These are phyloP conservation scores for Pica pica DNA, from an alignment of 2,113 vertebrate species.

Conservation along the genomic window DNA sequence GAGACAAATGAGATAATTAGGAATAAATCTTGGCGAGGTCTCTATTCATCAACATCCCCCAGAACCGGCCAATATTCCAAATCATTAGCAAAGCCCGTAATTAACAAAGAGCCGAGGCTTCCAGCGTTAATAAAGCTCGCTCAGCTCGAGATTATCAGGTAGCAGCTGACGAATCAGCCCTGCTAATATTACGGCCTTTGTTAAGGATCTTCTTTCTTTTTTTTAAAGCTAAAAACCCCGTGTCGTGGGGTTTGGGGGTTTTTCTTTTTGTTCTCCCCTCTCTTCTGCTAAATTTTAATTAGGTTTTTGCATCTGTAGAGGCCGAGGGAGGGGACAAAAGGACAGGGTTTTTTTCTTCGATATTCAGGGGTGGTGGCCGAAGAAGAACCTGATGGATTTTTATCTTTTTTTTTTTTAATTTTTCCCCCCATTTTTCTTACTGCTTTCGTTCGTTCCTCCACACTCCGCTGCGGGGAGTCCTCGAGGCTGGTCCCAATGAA, in stretches of 20 bases:
- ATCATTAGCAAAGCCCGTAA: conserved; percentile 94
- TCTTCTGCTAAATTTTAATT: conserved; percentile 65
- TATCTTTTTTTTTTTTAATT: too few relatives aligned
- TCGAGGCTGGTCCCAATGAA: neutral
- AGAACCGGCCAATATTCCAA: conserved; percentile 96
- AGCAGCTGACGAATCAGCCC: conserved; percentile 86
- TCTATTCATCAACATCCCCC: conserved; percentile 95
- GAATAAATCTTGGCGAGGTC: conserved; percentile 97
- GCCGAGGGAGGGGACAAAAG: conserved; percentile 50
- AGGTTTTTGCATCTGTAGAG: conserved; percentile 50
- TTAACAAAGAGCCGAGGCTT: conserved; percentile 93
- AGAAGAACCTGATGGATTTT: neutral
- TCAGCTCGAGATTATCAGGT: conserved; percentile 91
- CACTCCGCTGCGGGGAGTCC: neutral
- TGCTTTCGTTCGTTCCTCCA: neutral
- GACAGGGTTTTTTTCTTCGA: neutral
- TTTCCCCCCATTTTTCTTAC: neutral
- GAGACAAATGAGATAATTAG: conserved; percentile 99
- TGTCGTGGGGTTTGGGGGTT: neutral
- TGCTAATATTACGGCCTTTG: conserved; percentile 90
- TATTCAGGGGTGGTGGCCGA: neutral
- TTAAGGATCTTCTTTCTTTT: conserved; percentile 70
- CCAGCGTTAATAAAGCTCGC: conserved; percentile 90
- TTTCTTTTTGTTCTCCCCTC: rapidly evolving
- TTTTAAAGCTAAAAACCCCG: conserved; percentile 84